Base-by-base conservation (phyloP, 2,797 vertebrate species). In the Sphenopsis melanotis region DNA sequence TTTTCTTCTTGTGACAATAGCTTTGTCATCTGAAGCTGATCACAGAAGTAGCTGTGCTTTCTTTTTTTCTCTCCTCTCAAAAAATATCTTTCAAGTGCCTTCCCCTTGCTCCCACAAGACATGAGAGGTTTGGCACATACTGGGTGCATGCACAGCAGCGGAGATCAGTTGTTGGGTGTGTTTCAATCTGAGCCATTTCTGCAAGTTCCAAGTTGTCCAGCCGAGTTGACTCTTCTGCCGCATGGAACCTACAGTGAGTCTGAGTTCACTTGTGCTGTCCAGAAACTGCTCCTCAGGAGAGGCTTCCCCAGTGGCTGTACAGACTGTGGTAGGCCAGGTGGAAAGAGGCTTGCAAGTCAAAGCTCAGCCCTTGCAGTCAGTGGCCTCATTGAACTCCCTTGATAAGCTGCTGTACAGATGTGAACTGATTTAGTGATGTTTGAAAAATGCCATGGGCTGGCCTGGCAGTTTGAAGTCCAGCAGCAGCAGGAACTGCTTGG, bases 21-120 rank as follows among this genome's bases (percentile, higher is more conserved):
- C 39, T 87, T 91, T 90, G 39, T 76, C 41, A 65, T 44, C 11
- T 80, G 46, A 88, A 76, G 52, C 41, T 64, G 80, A 89, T 79
- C 50, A 76, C 42, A 81, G 61, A 80, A 80, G 32, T 37, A 77
- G 23, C 21, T 79, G 14, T 0, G 0, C 7, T 60, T 47, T 27
- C 13, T n/a, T 41, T 78, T 59, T 64, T 63, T 9, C 30, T 27
- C 10, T 32, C 10, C 21, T 22, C 13, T 41, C 21, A 10, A 63
- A 86, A 70, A 41, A 23, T 18, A 41, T 39, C 30, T 63, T 87
- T 41, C 2, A 18, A 66, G 13, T 57, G 12, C 27, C 23, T 91
- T 80, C 10, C 8, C 5, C 8, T 27, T 75, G 8, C 34, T 81
- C 55, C 55, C 39, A 20, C 24, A 36, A 72, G 72, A 24, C 10